phyloP scores from a whole-genome alignment of 2,113 vertebrate species.

The Nanger granti region DNA sequence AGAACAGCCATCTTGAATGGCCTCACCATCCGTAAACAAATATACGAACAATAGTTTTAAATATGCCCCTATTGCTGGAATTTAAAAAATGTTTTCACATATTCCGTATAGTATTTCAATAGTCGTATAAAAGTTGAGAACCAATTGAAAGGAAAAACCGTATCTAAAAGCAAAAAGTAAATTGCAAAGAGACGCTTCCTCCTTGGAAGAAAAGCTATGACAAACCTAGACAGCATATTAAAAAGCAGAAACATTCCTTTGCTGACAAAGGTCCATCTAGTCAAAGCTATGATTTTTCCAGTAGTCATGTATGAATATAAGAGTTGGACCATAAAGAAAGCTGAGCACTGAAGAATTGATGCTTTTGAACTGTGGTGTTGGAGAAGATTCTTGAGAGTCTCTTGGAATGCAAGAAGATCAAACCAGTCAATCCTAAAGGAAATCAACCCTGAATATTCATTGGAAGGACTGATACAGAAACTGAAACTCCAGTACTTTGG shows the following conservation, averaged over 20 bases:
- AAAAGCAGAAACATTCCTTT: neutral
- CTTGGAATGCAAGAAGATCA: neutral
- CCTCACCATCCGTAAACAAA: neutral
- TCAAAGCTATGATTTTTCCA: neutral
- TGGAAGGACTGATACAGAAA: neutral
- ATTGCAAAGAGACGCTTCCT: neutral
- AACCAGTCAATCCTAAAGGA: neutral
- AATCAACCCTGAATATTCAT: neutral
- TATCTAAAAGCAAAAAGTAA: neutral
- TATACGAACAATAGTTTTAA: neutral
- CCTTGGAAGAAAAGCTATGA: neutral
- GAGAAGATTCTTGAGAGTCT: neutral
- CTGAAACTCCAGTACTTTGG: neutral
- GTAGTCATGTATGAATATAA: neutral
- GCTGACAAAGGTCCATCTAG: neutral
- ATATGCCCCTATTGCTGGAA: neutral
- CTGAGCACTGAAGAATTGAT: rapidly evolving
- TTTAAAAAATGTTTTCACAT: neutral
- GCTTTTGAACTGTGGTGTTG: neutral
- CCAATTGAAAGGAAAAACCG: neutral
- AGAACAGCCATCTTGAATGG: neutral
- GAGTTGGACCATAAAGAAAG: neutral
- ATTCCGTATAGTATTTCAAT: neutral
- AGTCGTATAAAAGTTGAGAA: neutral
- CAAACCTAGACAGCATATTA: neutral